These are phyloP conservation scores for Notodonta ziczac DNA, from an alignment of 2,888 invertebrate genomes.

Conservation along the genomic window DNA sequence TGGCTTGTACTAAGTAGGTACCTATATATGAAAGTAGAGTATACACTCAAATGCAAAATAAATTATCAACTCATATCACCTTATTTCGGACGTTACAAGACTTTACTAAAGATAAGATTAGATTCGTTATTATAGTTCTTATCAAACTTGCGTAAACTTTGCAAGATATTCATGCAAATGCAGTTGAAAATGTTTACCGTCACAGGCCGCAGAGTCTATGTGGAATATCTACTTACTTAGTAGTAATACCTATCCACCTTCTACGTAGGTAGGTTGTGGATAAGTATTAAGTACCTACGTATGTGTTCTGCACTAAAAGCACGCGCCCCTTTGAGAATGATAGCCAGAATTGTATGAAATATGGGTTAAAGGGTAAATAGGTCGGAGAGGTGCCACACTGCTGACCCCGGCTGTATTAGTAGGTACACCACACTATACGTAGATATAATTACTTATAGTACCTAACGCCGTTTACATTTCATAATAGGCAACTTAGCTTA, in stretches of 20 bases:
- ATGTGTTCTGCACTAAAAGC: constrained; percentile 7
- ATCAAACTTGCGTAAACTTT: constrained; percentile 16
- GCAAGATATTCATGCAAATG: constrained; percentile 11
- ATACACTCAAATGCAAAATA: not conserved
- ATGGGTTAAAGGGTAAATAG: constrained; percentile 51
- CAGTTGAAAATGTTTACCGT: constrained; percentile 13
- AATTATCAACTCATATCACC: constrained; percentile 3
- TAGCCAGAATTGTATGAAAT: constrained; percentile 41
- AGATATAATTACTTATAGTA: too few species aligned
- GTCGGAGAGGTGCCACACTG: constrained; percentile 49
- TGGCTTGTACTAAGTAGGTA: too few species aligned
- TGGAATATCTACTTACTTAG: too few species aligned
- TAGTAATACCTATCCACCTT: too few species aligned
- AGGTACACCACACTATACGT: too few species aligned
- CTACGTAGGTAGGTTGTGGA: too few species aligned
- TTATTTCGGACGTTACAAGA: constrained; percentile 4
- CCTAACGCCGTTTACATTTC: too few species aligned
- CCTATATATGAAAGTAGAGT: too few species aligned
- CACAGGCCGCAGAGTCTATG: too few species aligned
- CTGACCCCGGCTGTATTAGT: constrained; percentile 26
- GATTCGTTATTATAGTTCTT: constrained; percentile 24
- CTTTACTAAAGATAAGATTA: constrained; percentile 34
- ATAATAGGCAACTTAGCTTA: too few species aligned
- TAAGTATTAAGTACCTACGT: too few species aligned
- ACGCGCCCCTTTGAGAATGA: constrained; percentile 19